Evolutionary conservation across 2,113 vertebrate species (phyloP).

Genomic region (Asarcornis scutulata): DNA sequence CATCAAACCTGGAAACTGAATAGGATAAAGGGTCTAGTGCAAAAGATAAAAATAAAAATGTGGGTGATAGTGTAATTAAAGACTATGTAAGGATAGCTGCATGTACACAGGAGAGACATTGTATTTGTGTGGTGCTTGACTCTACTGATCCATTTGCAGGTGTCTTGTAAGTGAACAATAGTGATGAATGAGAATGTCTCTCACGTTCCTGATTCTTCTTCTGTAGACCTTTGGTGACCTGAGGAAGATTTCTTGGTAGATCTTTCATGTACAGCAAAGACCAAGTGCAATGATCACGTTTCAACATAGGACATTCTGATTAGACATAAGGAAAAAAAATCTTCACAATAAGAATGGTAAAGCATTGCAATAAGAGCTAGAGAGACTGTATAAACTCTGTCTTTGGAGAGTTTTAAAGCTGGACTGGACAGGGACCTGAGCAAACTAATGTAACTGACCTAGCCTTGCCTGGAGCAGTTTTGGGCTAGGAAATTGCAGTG

Average conservation of each 20-base stretch:
- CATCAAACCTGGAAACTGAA: not conserved
- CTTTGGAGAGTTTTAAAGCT: not conserved
- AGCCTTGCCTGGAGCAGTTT: not conserved
- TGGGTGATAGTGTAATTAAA: not conserved
- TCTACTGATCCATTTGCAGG: not conserved
- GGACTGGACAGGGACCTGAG: not conserved
- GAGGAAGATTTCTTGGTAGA: not conserved
- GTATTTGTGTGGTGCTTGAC: not conserved
- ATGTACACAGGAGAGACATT: not conserved
- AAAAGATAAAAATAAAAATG: not conserved
- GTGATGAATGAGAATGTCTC: not conserved
- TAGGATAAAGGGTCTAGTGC: not conserved
- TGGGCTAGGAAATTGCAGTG: not conserved
- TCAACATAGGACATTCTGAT: not conserved
- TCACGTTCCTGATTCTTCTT: not conserved
- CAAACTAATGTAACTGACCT: rapidly evolving
- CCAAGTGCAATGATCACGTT: not conserved
- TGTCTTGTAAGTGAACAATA: not conserved
- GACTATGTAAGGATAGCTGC: not conserved
- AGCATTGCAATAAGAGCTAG: not conserved
- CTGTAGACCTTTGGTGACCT: not conserved
- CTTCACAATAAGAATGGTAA: not conserved
- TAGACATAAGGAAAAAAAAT: not conserved
- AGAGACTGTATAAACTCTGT: not conserved
- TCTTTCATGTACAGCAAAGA: not conserved